Conservation (phyloP, 2,888 invertebrate species). For the Buathra laborator region DNA sequence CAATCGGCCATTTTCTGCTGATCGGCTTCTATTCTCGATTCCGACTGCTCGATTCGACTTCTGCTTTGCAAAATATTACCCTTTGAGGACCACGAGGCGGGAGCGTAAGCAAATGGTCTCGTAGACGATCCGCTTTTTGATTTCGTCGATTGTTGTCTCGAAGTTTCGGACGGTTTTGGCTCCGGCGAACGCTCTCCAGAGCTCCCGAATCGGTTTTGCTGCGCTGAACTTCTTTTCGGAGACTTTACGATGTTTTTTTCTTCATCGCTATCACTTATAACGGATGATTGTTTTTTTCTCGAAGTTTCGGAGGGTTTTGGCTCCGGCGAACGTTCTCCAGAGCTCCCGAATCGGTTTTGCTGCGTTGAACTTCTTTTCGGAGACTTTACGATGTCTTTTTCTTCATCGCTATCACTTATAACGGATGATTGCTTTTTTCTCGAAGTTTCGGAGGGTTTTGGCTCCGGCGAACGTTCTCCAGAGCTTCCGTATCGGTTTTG, state of each 20-base stretch:
- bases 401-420: neutral
- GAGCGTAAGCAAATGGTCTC: conserved; percentile 28
- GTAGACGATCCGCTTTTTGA: neutral
- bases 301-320: neutral
- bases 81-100: conserved; percentile 30
- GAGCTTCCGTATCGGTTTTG: neutral
- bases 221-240: neutral
- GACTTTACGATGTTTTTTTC: neutral
- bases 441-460: neutral
- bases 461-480: neutral
- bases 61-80: conserved; percentile 32
- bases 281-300: neutral
- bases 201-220: neutral
- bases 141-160: neutral
- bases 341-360: neutral
- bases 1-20: neutral
- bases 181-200: neutral
- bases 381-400: neutral
- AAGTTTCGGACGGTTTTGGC: neutral
- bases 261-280: no score
- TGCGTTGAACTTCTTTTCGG: neutral
- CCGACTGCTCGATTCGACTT: conserved; percentile 2
- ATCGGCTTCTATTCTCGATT: conserved; percentile 1
- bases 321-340: neutral
- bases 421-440: neutral